Evolutionary conservation across 2,113 vertebrate genomes (phyloP), one percentile per base, ranked within the genome.

Genomic region (Burhinus oedicnemus): DNA sequence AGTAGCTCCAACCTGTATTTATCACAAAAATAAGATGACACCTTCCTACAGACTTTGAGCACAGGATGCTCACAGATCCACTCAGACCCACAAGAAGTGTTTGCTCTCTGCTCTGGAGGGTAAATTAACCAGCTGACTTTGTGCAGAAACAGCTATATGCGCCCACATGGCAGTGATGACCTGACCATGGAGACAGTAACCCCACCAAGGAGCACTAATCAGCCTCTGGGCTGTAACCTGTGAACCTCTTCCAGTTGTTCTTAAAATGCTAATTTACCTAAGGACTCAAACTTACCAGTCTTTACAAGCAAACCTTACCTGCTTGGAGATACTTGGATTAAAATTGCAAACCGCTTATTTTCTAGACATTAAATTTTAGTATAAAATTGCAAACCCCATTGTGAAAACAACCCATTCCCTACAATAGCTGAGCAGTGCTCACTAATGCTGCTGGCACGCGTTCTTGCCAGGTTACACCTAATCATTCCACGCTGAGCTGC

Each of bases 341-440:
- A 94, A 95, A 70, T 5, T 2, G 2, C 52, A 76, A 95, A 49
- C 47, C 22, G 5, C 34, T 69, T 89, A 84, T 94, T 95, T 97
- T 92, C 86, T 84, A 93, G 92, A 60, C 19, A 77, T 94, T 89
- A 92, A 90, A 86, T 91, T 57, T 66, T 12, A 90, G 69, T 57
- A 83, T 90, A n/a, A 96, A 97, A 74, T 91, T 66, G 78, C 81
- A 78, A 96, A 60, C 8, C 58, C 69, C 40, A 11, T 29, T 79
- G 91, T 89, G 95, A 94, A 95, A 95, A 74, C 71, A 68, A 78
- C 45, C n/a, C 27, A 12, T 75, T 87, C 38, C 65, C 65, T 71
- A 34, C 71, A 62, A 51, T 1, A 66, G 76, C 79, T 3, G 6
- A 70, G 79, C 54, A 79, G 66, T 2, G 3, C 0, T 1, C 49